Percentiles rank a stretch among this genome's conserved stretches.
Conservation (phyloP, 1,140 invertebrate species). For the Archegozetes longisetosus region DNA sequence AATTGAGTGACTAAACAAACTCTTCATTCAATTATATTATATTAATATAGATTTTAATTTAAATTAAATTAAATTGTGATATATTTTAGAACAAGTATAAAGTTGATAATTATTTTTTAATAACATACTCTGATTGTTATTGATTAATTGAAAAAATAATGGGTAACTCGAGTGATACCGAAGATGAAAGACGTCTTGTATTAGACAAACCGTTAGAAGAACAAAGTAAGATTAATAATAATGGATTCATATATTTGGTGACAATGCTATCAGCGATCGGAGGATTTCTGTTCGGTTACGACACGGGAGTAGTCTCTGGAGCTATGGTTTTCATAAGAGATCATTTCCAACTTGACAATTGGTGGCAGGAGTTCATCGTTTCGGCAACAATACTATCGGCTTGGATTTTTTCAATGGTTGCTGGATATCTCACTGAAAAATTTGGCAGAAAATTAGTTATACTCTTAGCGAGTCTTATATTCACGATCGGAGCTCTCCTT, state of each 20-base stretch:
- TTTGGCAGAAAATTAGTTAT: slow-evolving; percentile 40
- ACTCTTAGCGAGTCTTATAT: slow-evolving; percentile 37
- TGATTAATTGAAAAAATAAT: no score
- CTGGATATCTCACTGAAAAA: slow-evolving; percentile 35
- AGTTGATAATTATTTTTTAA: no score
- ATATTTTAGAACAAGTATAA: no score
- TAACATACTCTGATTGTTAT: no score
- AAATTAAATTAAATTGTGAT: no score
- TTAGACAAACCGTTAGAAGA: no score
- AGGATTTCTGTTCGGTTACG: slow-evolving; percentile 49
- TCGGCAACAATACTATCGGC: slow-evolving; percentile 33
- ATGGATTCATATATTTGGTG: slow-evolving; percentile 9
- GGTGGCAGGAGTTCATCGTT: slow-evolving; percentile 40
- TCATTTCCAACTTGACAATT: slow-evolving; percentile 31
- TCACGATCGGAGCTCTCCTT: slow-evolving; percentile 37
- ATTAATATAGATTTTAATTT: no score
- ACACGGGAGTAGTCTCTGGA: slow-evolving; percentile 46
- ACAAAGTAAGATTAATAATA: no score
- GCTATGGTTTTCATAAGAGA: slow-evolving; percentile 40
- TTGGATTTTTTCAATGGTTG: slow-evolving; percentile 37
- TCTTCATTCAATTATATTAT: no score
- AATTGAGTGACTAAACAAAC: no score
- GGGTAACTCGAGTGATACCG: no score
- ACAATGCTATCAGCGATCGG: slow-evolving; percentile 36
- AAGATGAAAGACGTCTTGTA: no score